Evolutionary conservation across 2,113 vertebrate genomes (phyloP).

Genomic region (Chroicocephalus ridibundus): DNA sequence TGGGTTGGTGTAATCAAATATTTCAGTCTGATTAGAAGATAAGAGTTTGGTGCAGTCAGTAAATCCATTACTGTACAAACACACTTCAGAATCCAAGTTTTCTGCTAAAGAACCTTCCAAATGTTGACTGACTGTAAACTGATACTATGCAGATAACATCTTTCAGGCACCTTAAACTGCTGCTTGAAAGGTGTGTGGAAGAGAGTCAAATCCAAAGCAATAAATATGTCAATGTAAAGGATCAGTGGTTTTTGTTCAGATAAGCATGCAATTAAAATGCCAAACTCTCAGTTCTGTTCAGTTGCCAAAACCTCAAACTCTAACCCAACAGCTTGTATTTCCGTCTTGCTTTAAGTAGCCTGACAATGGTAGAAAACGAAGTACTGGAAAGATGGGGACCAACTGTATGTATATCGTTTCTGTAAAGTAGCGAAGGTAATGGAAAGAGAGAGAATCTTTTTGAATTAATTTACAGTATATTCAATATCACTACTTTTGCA

Average conservation of each 20-base stretch:
- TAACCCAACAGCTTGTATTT: not conserved
- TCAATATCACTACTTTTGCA: not conserved
- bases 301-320: not conserved
- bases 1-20: not conserved
- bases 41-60: not conserved
- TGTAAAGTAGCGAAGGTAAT: not conserved
- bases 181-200: not conserved
- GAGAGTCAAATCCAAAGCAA: not conserved
- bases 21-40: not conserved
- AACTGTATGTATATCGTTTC: not conserved
- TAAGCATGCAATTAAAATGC: not conserved
- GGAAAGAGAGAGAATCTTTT: not conserved
- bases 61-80: not conserved
- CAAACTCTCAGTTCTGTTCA: not conserved
- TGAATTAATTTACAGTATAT: not conserved
- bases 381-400: not conserved
- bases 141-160: not conserved
- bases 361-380: not conserved
- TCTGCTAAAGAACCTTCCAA: not conserved
- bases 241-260: not conserved
- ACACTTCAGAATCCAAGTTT: not conserved
- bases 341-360: not conserved
- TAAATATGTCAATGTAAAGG: rapidly evolving
- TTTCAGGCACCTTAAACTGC: not conserved
- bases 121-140: not conserved